Conservation (phyloP, 1,140 invertebrate genomes). For the Drosophila orena region DNA sequence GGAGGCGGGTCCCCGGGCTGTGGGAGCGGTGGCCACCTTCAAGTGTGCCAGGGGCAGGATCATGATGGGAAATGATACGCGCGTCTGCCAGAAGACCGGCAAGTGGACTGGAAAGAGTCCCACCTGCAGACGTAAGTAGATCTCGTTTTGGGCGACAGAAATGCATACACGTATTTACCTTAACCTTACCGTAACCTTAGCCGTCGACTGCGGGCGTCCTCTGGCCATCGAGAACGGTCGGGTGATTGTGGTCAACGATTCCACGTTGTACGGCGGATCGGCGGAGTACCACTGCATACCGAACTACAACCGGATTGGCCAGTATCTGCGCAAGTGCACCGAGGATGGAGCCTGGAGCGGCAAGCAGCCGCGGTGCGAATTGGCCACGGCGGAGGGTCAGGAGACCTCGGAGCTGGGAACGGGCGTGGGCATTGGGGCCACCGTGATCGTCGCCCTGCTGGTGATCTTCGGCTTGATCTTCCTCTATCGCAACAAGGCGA, state of each 20-base stretch:
- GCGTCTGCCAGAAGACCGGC: constrained; percentile 91
- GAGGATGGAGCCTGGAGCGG: constrained; percentile 94
- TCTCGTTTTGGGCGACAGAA: not conserved
- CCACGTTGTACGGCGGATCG: constrained; percentile 91
- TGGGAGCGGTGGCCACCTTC: constrained; percentile 92
- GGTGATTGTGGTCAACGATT: constrained; percentile 93
- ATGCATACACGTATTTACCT: not conserved
- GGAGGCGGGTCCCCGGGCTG: constrained; percentile 84
- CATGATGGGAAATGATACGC: constrained; percentile 91
- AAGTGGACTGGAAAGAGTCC: constrained; percentile 93
- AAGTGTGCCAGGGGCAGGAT: constrained; percentile 92
- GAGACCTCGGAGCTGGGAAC: constrained; percentile 90
- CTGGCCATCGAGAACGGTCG: constrained; percentile 92
- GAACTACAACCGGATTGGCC: constrained; percentile 92
- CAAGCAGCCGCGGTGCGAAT: constrained; percentile 91
- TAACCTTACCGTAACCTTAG: constrained; percentile 73
- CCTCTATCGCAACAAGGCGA: constrained; percentile 89
- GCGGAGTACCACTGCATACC: constrained; percentile 96
- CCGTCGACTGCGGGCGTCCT: constrained; percentile 93
- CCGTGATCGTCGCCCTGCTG: constrained; percentile 90
- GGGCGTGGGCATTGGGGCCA: constrained; percentile 92
- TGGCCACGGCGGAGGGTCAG: constrained; percentile 88
- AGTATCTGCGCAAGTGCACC: constrained; percentile 92
- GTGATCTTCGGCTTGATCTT: constrained; percentile 91
- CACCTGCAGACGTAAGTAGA: constrained; percentile 91